Evolutionary conservation across 1,140 invertebrate species (phyloP), one percentile per base, ranked within the genome.

Genomic region (Cotesia glomerata): DNA sequence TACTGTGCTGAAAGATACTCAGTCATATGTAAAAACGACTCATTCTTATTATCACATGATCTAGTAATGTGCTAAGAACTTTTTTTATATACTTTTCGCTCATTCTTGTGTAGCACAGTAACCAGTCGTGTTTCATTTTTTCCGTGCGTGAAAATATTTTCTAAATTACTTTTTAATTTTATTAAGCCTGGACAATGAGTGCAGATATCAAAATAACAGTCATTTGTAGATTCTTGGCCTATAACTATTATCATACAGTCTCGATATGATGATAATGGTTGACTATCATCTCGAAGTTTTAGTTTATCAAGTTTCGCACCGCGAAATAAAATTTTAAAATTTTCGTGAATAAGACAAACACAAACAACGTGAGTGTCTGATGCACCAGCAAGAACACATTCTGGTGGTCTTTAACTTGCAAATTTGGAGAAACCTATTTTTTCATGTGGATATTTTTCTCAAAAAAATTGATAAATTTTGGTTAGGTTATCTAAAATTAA

Each of bases 331-430:
- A 76, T 61, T 36, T 76, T 76, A 35, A 76, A 63, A 62, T 76
- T 76, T 34, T 77, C 70, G 36, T 77, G 76, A 5, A 70, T 71
- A n/a, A 62, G 68, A 64, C 74, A 77, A 73, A 77, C 72, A 49
- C 71, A 76, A 4, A 76, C 75, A 5, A 69, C 63, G 45, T 74
- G 73, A 35, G 73, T 74, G 18, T 72, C 74, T 45, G 76, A 52
- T 71, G 76, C 65, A 54, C 74, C 74, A 54, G 76, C 68, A 32
- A 77, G 69, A 52, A 77, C 73, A 61, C 74, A 77, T 67, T 77
- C 67, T 51, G 69, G 69, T 49, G 71, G 73, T 69, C 71, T 77
- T 32, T 70, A 64, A 62, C 36, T 56, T 7, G 68, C 62, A 65
- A 75, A 75, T 75, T 73, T 71, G 11, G 65, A 71, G 26, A 77